phyloP scores from a whole-genome alignment of 92 coral and sea anemone species.

The Plumapathes pennacea region DNA sequence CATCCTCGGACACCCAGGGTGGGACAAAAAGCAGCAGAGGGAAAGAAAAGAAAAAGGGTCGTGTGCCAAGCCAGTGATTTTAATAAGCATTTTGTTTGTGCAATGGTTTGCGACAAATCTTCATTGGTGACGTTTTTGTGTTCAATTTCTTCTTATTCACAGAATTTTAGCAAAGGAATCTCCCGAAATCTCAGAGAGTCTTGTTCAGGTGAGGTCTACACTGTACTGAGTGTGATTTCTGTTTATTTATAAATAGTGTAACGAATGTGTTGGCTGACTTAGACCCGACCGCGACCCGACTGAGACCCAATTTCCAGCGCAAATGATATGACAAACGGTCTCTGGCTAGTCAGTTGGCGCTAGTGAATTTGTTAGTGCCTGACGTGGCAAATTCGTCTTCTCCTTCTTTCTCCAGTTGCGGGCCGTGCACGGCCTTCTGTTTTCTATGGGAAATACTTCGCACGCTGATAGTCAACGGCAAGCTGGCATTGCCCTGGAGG shows the following conservation, averaged over 20 bases:
- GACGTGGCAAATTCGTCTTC: neutral
- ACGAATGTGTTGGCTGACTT: too few relatives aligned
- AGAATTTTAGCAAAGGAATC: slow-evolving; percentile 90
- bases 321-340: neutral
- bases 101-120: too few relatives aligned
- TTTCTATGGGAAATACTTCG: slow-evolving; percentile 92
- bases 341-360: too few relatives aligned
- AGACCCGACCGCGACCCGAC: too few relatives aligned
- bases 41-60: too few relatives aligned
- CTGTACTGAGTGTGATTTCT: neutral
- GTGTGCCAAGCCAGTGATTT: too few relatives aligned
- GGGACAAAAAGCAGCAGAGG: too few relatives aligned
- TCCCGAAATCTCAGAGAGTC: slow-evolving; percentile 83
- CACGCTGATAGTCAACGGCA: slow-evolving; percentile 96
- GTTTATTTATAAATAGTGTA: neutral
- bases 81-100: too few relatives aligned
- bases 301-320: neutral
- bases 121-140: neutral
- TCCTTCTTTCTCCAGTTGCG: slow-evolving; percentile 58
- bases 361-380: too few relatives aligned
- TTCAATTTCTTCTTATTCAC: neutral
- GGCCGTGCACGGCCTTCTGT: slow-evolving; percentile 77
- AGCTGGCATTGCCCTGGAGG: slow-evolving; percentile 97
- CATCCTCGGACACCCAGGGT: too few relatives aligned
- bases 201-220: slow-evolving; percentile 76